Conservation (phyloP, 2,113 vertebrate genomes). For the Oryzias javanicus region DNA sequence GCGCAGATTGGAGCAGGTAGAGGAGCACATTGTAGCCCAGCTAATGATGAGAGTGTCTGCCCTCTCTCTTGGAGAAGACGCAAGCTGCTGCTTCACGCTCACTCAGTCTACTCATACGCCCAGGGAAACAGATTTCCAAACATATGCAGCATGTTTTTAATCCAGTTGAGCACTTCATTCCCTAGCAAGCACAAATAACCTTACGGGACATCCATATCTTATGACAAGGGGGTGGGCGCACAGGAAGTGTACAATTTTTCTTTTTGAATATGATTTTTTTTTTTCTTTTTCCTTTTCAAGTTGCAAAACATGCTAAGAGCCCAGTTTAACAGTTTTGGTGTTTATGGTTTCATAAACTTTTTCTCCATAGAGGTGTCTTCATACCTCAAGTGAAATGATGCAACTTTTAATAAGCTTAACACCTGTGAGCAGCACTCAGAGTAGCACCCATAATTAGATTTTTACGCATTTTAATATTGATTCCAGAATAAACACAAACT, state of each 20-base stretch:
- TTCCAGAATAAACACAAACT: neutral
- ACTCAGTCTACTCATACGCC: conserved; percentile 74
- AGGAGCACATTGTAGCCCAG: conserved; percentile 74
- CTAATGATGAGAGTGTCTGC: conserved; percentile 83
- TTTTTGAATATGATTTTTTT: conserved; percentile 71
- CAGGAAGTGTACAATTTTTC: conserved; percentile 68
- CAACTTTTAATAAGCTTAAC: conserved; percentile 57
- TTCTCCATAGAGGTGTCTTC: conserved; percentile 51
- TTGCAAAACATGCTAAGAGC: conserved; percentile 66
- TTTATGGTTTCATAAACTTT: conserved; percentile 67
- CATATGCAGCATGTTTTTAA: conserved; percentile 83
- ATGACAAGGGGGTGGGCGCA: conserved; percentile 77
- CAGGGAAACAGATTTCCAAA: conserved; percentile 82
- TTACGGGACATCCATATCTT: conserved; percentile 81
- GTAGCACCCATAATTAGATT: too few species aligned
- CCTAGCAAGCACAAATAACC: conserved; percentile 79
- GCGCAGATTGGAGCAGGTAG: conserved; percentile 81
- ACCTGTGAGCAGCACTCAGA: too few species aligned
- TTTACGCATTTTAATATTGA: too few species aligned
- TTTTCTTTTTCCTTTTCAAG: conserved; percentile 50
- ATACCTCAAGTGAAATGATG: conserved; percentile 54
- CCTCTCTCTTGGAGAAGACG: conserved; percentile 78
- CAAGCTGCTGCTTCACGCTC: conserved; percentile 74
- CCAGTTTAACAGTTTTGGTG: conserved; percentile 68
- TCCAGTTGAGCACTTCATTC: conserved; percentile 80